Evolutionary conservation across 2,797 vertebrate species (phyloP), one percentile per base, ranked within the genome.

Genomic region (Acanthurus lineatus): DNA sequence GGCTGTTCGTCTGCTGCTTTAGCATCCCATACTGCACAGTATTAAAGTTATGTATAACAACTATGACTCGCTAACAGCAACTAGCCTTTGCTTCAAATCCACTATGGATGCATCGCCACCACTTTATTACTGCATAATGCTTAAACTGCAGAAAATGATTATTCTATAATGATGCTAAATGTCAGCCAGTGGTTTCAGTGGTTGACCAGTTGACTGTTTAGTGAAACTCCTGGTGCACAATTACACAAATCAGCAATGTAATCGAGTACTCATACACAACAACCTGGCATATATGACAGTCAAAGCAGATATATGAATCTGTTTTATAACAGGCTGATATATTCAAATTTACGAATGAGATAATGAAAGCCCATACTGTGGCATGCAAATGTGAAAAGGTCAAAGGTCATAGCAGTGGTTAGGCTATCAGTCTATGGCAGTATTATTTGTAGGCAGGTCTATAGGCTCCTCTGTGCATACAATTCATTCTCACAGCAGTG

Each of bases 381-480:
- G 56, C 45, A 69, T 85, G 81, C 52, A 88, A 88, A 89, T 82
- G 85, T 81, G 68, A 80, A 35, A 45, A 77, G 86, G 76, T 90
- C 83, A 79, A 32, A 85, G 86, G 77, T 84, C 67, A 16, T 42
- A 40, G 68, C 49, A 32, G 44, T 14, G 69, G 40, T 67, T 49
- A 7, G 59, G 71, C 76, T 62, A 75, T 89, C 74, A 32, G 22
- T 63, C 61, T 67, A 40, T 32, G 60, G 73, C 82, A 66, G 53
- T 70, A 63, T 81, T 71, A 80, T 59, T 20, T 0, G 48, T 74
- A 82, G 79, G 28, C 71, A 69, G 67, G 20, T 67, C 73, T 86
- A 78, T 77, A 82, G 67, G 61, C 62, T 75, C 47, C 45, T 63
- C 20, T 56, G 22, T 69, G 72, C 73, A 76, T 62, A 77, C 62